Base-by-base conservation (phyloP, 2,888 invertebrate genomes). In the Linnaemya vulpina region DNA sequence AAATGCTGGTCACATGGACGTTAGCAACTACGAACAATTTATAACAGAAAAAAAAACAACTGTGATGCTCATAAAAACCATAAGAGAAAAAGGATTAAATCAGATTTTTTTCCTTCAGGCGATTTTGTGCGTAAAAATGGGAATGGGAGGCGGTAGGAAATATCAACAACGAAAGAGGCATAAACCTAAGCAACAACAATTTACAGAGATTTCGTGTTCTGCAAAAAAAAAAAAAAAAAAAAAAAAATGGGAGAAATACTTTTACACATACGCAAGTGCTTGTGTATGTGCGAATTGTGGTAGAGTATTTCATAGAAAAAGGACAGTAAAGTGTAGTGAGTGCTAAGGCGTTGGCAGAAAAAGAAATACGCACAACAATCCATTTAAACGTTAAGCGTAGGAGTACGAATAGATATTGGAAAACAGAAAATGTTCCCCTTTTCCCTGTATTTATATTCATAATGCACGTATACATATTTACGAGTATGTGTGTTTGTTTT, bases 301-400 rank as follows among this genome's bases (percentile, higher is more conserved):
- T 3, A 9, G n/a, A 38, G n/a, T 2, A 46, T 25, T 20, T 17
- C 9, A 11, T 60, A 40, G 22, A 4, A 63, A 2, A 63, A 53
- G 25, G 46, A 53, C 38, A 65, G 53, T 43, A 76, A 65, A 76
- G 38, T 65, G 15, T 65, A 55, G 43, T 30, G 49, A 65, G 65
- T 65, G 75, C 65, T 75, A 65, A 76, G 75, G 75, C 75, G 65
- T 65, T 65, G 20, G 15, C 75, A 76, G 40, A 51, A 55, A 65
- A 75, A 55, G 17, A 49, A 4, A 30, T 30, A 65, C 55, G 25
- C 75, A 63, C n/a, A 46, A 9, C 13, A 3, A 38, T n/a, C 22
- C 9, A 20, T 51, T 10, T 3, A 3, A 17, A 20, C 1, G 17
- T 1, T 3, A 51, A 17, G 8, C 4, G 20, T 20, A 51, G 4